Evolutionary conservation across 2,797 vertebrate species (phyloP).

Genomic region (Syngnathus rostellatus): DNA sequence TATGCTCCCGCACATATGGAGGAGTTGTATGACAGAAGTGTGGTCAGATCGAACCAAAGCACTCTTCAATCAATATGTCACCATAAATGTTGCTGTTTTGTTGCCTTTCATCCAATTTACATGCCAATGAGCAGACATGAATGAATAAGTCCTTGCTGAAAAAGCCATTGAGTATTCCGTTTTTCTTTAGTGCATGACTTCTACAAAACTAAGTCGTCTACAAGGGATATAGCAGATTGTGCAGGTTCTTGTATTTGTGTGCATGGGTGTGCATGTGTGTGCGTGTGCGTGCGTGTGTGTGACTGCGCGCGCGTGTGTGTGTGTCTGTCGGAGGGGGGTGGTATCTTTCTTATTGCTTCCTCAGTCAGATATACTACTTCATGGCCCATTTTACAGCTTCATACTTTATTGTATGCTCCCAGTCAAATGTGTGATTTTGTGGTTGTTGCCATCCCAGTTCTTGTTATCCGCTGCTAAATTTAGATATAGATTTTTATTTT

Average conservation of each 20-base stretch:
- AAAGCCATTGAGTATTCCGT: not conserved
- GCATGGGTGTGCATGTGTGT: not conserved
- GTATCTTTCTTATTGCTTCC: not conserved
- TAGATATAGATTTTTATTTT: not conserved
- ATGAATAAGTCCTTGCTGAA: not conserved
- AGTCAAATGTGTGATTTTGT: not conserved
- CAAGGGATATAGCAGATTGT: not conserved
- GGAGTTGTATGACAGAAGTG: not conserved
- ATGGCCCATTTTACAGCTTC: not conserved
- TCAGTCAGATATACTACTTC: not conserved
- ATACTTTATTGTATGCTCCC: not conserved
- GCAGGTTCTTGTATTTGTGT: not conserved
- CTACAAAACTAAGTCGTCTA: not conserved
- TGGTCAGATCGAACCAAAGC: not conserved
- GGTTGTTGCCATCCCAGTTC: not conserved
- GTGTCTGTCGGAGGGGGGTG: not conserved
- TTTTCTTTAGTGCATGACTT: not conserved
- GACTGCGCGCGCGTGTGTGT: not conserved
- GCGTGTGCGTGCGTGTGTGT: too few species aligned
- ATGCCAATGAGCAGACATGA: constrained; percentile 1
- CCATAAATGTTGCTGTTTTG: not conserved
- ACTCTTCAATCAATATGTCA: not conserved
- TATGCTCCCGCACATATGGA: not conserved
- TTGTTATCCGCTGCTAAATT: not conserved
- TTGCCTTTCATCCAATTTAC: not conserved